Evolutionary conservation across 2,113 vertebrate genomes (phyloP).

Genomic region (Eublepharis macularius): DNA sequence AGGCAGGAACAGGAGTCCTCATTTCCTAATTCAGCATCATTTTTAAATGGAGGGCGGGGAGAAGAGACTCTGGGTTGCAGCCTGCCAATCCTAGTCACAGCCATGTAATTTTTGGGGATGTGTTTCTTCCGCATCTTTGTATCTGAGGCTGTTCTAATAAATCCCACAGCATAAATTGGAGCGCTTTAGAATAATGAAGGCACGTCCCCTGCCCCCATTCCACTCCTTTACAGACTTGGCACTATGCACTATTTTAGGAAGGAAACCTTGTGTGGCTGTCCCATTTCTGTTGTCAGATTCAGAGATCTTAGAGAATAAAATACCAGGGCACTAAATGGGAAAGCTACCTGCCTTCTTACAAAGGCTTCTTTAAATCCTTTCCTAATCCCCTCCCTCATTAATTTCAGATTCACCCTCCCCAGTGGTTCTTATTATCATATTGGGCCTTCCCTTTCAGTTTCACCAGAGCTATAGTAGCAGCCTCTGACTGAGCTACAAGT

Average conservation of each 20-base stretch:
- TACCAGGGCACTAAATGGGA: slow-evolving; percentile 17
- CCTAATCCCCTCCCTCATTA: slow-evolving; percentile 58
- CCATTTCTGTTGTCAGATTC: slow-evolving; percentile 12
- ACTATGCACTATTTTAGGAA: slow-evolving; percentile 21
- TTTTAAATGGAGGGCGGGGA: too few species aligned
- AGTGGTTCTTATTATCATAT: slow-evolving; percentile 54
- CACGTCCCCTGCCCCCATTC: background rate
- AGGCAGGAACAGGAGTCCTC: background rate
- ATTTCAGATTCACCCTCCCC: slow-evolving; percentile 44
- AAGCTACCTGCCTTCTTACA: slow-evolving; percentile 38
- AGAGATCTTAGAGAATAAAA: slow-evolving; percentile 39
- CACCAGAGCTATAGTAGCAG: slow-evolving; percentile 37
- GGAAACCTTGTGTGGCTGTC: background rate
- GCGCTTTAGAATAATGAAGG: background rate
- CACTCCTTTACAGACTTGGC: slow-evolving; percentile 15
- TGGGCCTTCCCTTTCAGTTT: slow-evolving; percentile 46
- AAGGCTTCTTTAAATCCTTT: slow-evolving; percentile 38
- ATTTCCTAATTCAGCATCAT: too few species aligned
- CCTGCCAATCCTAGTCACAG: background rate
- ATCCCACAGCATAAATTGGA: background rate
- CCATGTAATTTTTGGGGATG: background rate
- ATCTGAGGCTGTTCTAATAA: background rate
- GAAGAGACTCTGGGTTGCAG: background rate
- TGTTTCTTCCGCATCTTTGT: background rate
- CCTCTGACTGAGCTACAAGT: slow-evolving; percentile 67